Base-by-base conservation (phyloP, 2,113 vertebrate genomes). In the Ophthalmotilapia sp. region DNA sequence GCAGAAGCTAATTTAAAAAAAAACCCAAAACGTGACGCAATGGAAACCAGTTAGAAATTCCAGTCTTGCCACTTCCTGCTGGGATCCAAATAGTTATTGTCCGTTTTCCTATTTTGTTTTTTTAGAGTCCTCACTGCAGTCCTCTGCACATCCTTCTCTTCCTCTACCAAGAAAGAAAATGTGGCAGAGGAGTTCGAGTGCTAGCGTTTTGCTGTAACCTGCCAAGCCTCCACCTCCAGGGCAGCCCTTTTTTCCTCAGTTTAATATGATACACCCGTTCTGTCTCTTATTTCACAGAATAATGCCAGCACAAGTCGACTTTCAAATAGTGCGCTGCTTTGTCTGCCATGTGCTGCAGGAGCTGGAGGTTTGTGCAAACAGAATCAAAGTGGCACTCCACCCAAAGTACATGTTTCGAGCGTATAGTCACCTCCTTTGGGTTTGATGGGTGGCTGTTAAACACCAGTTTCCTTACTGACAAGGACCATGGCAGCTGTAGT, bases 181-280 rank as follows among this genome's bases (percentile, higher is more conserved):
- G 19, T 9, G 23, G 51, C 53, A 42, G 81, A 62, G 77, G 5
- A 4, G 21, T 14, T 2, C 12, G 90, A 81, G 92, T 80, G 88
- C 45, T 85, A 90, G 87, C 26, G 79, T 81, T 93, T 65, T 93
- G 93, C 93, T 92, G 23, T 70, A 53, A 95, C 94, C 91, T 91
- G 94, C 90, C 82, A 54, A 85, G 79, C 86, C 85, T 92, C 84
- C 88, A 36, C 87, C 95, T 90, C 31, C 23, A 62, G 90, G 95
- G 88, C 40, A 89, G 23, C 79, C 79, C 38, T 85, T 81, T 89
- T 40, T 19, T 36, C 38, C 40, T 81, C 49, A 55, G 4, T 56
- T 79, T 14, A 26, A 21, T 17, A 21, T 15, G 87, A 87, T 84
- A 90, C 93, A 87, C 90, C 92, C 91, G 79, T 65, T 68, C 6